These are phyloP conservation scores for Psilopogon haemacephalus DNA, from an alignment of 2,113 vertebrate genomes.

Conservation along the genomic window DNA sequence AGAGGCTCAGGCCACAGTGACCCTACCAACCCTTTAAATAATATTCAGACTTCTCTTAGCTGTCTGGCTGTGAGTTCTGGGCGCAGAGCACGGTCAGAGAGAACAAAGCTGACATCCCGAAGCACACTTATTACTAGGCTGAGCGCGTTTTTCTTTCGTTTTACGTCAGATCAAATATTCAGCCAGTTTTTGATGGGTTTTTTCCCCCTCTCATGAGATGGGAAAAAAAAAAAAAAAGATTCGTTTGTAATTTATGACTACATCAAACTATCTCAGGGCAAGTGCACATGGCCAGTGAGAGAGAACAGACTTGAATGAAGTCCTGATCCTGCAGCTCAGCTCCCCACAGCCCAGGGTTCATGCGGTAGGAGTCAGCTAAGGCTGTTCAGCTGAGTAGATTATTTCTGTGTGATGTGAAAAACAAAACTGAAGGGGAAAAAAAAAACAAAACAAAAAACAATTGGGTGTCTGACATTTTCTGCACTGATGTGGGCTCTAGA, in stretches of 20 bases:
- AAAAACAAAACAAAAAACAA: not conserved
- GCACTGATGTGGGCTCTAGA: not conserved
- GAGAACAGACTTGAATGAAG: not conserved
- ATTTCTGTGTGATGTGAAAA: not conserved
- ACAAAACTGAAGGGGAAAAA: not conserved
- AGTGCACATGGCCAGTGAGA: accelerated
- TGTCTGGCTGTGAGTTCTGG: not conserved
- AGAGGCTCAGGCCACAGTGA: conserved; percentile 26
- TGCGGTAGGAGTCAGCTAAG: not conserved
- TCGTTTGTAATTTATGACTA: not conserved
- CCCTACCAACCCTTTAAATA: conserved; percentile 31
- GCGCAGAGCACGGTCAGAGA: not conserved
- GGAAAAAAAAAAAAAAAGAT: not conserved
- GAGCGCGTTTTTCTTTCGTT: conserved; percentile 3
- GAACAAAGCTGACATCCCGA: not conserved
- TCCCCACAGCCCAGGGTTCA: accelerated
- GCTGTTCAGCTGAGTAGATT: not conserved
- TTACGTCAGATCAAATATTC: not conserved
- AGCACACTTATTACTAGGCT: not conserved
- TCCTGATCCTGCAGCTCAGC: not conserved
- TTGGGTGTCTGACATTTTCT: not conserved
- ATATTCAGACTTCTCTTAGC: not conserved
- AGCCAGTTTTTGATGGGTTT: not conserved
- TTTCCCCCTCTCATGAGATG: not conserved
- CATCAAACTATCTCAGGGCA: not conserved